Conservation (phyloP, 2,797 vertebrate species). For the Monodelphis domestica region DNA sequence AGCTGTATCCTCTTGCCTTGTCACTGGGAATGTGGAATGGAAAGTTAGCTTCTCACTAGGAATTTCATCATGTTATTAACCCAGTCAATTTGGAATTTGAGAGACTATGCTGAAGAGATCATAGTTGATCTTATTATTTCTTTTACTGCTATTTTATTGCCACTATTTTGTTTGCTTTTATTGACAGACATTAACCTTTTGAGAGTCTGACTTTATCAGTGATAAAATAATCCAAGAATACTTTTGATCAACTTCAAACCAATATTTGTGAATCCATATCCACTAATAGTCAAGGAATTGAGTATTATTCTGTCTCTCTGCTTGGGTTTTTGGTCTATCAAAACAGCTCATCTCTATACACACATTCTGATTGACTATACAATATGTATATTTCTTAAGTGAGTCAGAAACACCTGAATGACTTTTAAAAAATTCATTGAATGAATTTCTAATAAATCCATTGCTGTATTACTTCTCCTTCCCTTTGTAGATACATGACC, state of each 20-base stretch:
- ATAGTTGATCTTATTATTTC: background rate
- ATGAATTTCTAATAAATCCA: background rate
- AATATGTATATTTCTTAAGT: background rate
- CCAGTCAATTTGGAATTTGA: background rate
- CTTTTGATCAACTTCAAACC: background rate
- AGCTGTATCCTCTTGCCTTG: background rate
- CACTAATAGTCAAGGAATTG: background rate
- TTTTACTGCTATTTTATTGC: background rate
- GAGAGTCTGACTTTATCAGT: background rate
- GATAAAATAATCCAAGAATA: background rate
- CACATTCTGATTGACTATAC: background rate
- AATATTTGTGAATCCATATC: background rate
- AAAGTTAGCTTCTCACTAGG: background rate
- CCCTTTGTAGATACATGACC: background rate
- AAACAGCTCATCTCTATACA: background rate
- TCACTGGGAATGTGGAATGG: background rate
- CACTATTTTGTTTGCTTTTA: background rate
- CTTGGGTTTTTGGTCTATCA: background rate
- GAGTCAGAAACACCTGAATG: background rate
- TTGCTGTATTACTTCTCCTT: background rate
- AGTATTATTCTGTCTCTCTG: background rate
- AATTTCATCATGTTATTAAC: background rate
- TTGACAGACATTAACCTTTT: background rate
- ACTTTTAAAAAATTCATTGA: too few relatives aligned
- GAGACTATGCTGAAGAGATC: background rate